These are phyloP conservation scores for Saccostrea echinata DNA, from an alignment of 1,140 invertebrate genomes.

Conservation along the genomic window DNA sequence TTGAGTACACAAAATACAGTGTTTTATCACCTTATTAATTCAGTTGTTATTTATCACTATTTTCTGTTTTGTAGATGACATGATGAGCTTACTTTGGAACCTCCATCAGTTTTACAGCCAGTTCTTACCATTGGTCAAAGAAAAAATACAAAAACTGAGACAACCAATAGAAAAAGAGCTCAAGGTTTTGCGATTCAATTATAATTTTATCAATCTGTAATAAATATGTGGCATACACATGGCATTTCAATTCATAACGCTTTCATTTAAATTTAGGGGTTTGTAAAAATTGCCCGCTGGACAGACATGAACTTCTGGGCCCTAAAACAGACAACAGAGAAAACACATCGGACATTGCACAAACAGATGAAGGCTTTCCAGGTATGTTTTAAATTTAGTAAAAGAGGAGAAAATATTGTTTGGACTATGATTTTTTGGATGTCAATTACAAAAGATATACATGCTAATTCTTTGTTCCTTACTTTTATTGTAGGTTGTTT, in stretches of 20 bases:
- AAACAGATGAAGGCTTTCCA: slow-evolving; percentile 92
- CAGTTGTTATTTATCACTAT: too few relatives aligned
- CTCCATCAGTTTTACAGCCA: slow-evolving; percentile 92
- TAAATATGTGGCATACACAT: too few relatives aligned
- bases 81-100: slow-evolving; percentile 88
- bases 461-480: background rate
- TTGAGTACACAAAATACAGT: too few relatives aligned
- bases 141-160: slow-evolving; percentile 83
- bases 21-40: too few relatives aligned
- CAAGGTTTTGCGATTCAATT: slow-evolving; percentile 79
- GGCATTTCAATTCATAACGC: too few relatives aligned
- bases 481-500: slow-evolving; percentile 76
- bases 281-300: slow-evolving; percentile 97
- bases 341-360: slow-evolving; percentile 91
- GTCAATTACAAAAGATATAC: background rate
- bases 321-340: slow-evolving; percentile 91
- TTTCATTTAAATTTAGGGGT: slow-evolving; percentile 82
- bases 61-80: slow-evolving; percentile 61
- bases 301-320: slow-evolving; percentile 97
- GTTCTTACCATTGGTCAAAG: slow-evolving; percentile 85
- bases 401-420: background rate
- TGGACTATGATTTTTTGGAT: background rate
- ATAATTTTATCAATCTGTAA: too few relatives aligned
- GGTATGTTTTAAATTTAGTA: slow-evolving; percentile 67
- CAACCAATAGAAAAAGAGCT: slow-evolving; percentile 93